Base-by-base conservation (phyloP, 2,797 vertebrate genomes). In the Scyliorhinus canicula region DNA sequence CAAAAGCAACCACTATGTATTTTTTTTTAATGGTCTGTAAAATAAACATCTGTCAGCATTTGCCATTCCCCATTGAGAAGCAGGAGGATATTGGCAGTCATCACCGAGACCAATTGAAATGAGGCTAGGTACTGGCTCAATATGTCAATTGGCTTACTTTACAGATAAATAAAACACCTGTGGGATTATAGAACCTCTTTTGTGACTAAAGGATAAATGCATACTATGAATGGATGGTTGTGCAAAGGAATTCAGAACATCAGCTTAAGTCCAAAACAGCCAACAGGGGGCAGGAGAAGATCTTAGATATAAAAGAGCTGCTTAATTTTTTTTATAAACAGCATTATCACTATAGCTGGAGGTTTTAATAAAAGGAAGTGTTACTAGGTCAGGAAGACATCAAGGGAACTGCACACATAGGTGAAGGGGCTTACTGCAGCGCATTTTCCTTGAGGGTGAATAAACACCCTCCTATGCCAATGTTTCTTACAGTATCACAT, bases 241-340 rank as follows among this genome's bases (percentile, higher is more conserved):
- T 96, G 96, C 95, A 95, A 35, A 95, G 95, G 95, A 96, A 96
- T 44, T 95, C 28, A 71, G 14, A 8, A 55, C 31, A 52, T 52
- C 31, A 94, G 47, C 67, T 63, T 65, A 95, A 95, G 96, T 96
- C 96, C 95, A 96, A 97, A 97, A 97, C 96, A 97, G 98, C 98
- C 99, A 99, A 99, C 98, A 99, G 99, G 98, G 98, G 99, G 99
- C 99, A 99, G 99, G 97, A 99, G 97, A 99, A 98, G 98, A 98
- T 98, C 98, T 98, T 97, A 97, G 98, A 98, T 71, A 98, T 71
- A 35, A 1, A 50, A 94, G 16, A 93, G n/a, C 26, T 52, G 88
- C 2, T 71, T 98, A 97, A 95, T 47, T 95, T 26, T 63, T 6
- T n/a, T n/a, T n/a, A n/a, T n/a, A n/a, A n/a, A 44, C 90, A 95